Conservation (phyloP, 2,113 vertebrate genomes). For the Semicossyphus pulcher region DNA sequence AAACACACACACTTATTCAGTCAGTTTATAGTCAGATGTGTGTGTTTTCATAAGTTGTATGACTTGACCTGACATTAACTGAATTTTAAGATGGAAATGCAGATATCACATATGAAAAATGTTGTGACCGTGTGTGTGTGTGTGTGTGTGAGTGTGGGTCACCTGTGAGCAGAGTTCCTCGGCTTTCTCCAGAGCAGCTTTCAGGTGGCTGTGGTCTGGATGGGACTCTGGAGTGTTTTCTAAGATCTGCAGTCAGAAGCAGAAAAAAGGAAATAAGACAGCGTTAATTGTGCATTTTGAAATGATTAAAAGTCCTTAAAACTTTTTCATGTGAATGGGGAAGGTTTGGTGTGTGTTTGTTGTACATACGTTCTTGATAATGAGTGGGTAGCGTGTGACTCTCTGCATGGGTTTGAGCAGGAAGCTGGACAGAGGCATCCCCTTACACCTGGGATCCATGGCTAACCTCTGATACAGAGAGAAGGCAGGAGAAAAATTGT, state of each 20-base stretch:
- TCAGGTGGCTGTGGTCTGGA: slow-evolving; percentile 96
- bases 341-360: neutral
- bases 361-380: slow-evolving; percentile 95
- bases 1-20: slow-evolving; percentile 64
- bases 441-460: slow-evolving; percentile 98
- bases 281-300: neutral
- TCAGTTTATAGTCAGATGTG: neutral
- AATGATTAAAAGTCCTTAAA: neutral
- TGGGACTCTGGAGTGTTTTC: slow-evolving; percentile 98
- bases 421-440: slow-evolving; percentile 98
- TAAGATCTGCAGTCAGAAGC: slow-evolving; percentile 85
- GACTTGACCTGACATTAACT: too few relatives aligned
- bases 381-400: slow-evolving; percentile 97
- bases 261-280: neutral
- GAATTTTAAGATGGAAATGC: too few relatives aligned
- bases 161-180: slow-evolving; percentile 97
- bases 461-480: slow-evolving; percentile 89
- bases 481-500: neutral
- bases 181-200: slow-evolving; percentile 95
- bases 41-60: neutral
- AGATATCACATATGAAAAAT: too few relatives aligned
- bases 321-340: neutral
- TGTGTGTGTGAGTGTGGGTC: neutral
- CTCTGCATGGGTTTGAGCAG: slow-evolving; percentile 99
- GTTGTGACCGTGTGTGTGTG: neutral